Base-by-base conservation (phyloP, 2,888 invertebrate species). In the Cheilosia impressa region DNA sequence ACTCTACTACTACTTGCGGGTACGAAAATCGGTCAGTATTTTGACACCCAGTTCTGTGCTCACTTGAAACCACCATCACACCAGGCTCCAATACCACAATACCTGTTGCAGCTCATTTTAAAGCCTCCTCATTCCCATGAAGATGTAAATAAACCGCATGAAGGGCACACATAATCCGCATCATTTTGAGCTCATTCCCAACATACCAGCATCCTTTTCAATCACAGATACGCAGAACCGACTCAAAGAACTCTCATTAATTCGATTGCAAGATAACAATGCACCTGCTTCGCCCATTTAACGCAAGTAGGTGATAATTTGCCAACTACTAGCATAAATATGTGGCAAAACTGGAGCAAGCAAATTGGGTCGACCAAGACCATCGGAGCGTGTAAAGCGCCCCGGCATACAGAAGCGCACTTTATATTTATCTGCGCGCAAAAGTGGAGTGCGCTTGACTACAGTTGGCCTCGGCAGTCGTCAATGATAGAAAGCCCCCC, bases 241-340 rank as follows among this genome's bases (percentile, higher is more conserved):
- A 2, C 34, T 63, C 27, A 1, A 27, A 27, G 27, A 27, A 6
- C 27, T 27, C 27, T 1, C 27, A 27, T 53, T 53, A 41, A 15
- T 52, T 41, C 24, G 34, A 65, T 38, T 65, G 34, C 63, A 6
- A 34, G 47, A 53, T 38, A 53, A 17, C 13, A 1, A 52, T 22
- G 22, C 24, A 24, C 53, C 43, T 27, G 22, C 2, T 13, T 13
- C 38, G 38, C 38, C 10, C 38, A 13, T 38, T 1, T 3, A 17
- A 13, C 9, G 2, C 13, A 53, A 55, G 24, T 17, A 50, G 58
- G 78, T 77, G 82, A 62, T 83, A 83, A 83, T 72, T 78, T 57
- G 82, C 62, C 24, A 72, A 83, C 66, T 60, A 62, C 60, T 15
- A 60, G 41, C 60, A 19, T 57, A 66, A 66, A 43, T 50, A 45